A percentile compares a stretch with the other conserved stretches of the same genome.
phyloP scores from a whole-genome alignment of 2,797 vertebrate genomes.

The Tokudaia muenninki region DNA sequence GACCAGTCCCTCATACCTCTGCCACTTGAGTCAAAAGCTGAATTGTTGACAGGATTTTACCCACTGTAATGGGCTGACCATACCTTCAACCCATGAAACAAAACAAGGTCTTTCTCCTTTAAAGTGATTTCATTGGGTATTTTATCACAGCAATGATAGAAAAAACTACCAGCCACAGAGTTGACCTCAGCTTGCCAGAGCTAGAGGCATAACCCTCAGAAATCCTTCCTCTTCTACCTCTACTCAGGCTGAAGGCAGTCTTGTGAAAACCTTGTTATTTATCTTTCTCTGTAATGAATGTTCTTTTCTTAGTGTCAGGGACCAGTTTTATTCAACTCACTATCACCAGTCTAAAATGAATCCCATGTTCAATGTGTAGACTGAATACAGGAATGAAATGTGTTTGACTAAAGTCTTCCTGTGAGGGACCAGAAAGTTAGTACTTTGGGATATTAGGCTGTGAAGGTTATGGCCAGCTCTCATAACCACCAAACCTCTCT shows the following conservation, averaged over 20 bases:
- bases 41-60: neutral
- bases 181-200: neutral
- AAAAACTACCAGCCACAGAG: neutral
- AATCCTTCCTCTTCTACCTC: accelerated
- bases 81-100: neutral
- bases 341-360: neutral
- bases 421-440: neutral
- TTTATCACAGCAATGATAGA: neutral
- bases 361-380: neutral
- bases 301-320: neutral
- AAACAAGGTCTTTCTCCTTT: neutral
- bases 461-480: neutral
- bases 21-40: neutral
- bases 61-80: neutral
- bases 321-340: neutral
- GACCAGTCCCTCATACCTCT: neutral
- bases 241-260: accelerated
- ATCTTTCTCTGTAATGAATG: neutral
- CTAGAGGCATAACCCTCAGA: neutral
- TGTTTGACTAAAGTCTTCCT: neutral
- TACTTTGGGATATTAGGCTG: neutral
- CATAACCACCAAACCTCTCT: neutral
- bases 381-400: neutral
- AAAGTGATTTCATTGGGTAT: neutral
- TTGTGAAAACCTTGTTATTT: neutral